A percentile compares a stretch with the other conserved stretches of the same genome.
These are phyloP conservation scores for Thalassoma bifasciatum DNA, from an alignment of 2,113 vertebrate genomes.

Conservation along the genomic window DNA sequence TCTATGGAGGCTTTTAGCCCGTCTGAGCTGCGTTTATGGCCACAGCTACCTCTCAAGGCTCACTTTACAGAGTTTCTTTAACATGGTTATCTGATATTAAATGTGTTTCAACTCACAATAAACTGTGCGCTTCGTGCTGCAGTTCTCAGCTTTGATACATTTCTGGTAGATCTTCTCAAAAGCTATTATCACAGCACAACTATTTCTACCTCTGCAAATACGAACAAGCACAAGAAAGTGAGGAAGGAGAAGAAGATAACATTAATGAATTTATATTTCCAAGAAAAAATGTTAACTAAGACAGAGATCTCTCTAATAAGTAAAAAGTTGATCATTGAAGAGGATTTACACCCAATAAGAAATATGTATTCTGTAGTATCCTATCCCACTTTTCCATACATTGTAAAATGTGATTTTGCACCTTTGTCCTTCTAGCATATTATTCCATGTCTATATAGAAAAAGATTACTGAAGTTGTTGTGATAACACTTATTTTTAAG, in stretches of 20 bases:
- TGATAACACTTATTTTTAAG: too few relatives aligned
- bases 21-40: background rate
- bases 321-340: too few relatives aligned
- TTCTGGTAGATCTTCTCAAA: background rate
- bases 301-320: background rate
- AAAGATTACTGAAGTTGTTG: too few relatives aligned
- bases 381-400: too few relatives aligned
- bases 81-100: slow-evolving; percentile 20
- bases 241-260: background rate
- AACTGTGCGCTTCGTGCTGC: background rate
- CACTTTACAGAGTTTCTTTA: slow-evolving; percentile 13
- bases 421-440: too few relatives aligned
- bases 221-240: background rate
- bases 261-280: background rate
- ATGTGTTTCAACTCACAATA: slow-evolving; percentile 10
- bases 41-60: slow-evolving; percentile 18
- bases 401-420: too few relatives aligned
- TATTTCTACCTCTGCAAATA: background rate
- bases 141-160: background rate
- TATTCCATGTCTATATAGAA: too few relatives aligned
- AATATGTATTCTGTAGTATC: too few relatives aligned
- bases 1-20: background rate
- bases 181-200: background rate
- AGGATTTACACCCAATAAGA: too few relatives aligned
- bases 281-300: background rate